Base-by-base conservation (phyloP, 2,797 vertebrate species). In the Cossypha heuglini region DNA sequence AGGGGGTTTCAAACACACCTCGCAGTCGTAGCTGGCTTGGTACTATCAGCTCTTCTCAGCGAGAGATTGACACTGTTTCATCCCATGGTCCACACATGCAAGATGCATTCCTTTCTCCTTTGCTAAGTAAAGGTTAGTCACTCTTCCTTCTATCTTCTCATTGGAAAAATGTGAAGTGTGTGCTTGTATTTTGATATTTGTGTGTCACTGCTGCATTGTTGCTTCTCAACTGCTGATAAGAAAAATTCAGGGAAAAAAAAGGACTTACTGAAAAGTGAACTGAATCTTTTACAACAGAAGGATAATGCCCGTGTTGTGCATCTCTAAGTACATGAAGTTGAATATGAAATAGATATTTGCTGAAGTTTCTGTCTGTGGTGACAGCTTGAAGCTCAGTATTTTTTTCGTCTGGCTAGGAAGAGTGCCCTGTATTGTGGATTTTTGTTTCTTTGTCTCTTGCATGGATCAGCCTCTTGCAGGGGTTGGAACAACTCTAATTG, bases 71-170 rank as follows among this genome's bases (percentile, higher is more conserved):
- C 96, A 98, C 98, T 1, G 97, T 98, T 83, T 99, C 99, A 5
- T 98, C 98, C 5, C 98, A 98, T 71, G 98, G 98, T 77, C 98
- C 98, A 15, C 99, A 99, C 86, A 99, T 99, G n/a, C 99, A 99
- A 66, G 99, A 99, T 20, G 99, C 99, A 18, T 99, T 99, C 92
- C 98, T 99, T 64, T 99, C 99, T 43, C 99, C 99, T 89, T 98
- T 99, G 95, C 98, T 99, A 75, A 99, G 98, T 97, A 99, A 99
- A 99, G 99, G 99, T 99, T 84, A 94, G 96, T 91, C 61, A 66
- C 40, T 51, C 86, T 58, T 94, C 19, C 38, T 57, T 74, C 31
- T 54, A 9, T 67, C 24, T 33, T 7, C 37, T 28, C 3, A 10
- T 6, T 48, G 38, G 29, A 55, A 76, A 58, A 90, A 35, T 28